These are phyloP conservation scores for Dorcus hopei DNA, from an alignment of 2,888 invertebrate species.

Conservation along the genomic window DNA sequence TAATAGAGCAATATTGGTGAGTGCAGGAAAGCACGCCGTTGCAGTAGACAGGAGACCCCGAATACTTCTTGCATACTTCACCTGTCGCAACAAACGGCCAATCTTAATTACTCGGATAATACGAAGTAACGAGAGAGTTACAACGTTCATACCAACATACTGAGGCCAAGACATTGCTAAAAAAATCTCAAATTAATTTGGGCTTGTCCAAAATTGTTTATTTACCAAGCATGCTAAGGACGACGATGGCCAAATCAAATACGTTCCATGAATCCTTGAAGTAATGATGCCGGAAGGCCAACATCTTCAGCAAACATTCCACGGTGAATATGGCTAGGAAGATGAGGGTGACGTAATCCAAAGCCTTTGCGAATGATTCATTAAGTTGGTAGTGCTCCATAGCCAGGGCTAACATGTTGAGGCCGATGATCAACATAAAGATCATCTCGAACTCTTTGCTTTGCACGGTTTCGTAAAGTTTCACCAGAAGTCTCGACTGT, in stretches of 20 bases:
- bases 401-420: conserved; percentile 99
- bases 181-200: background rate
- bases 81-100: conserved; percentile 93
- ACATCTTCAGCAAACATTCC: conserved; percentile 97
- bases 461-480: conserved; percentile 95
- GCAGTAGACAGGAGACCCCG: conserved; percentile 94
- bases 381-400: conserved; percentile 94
- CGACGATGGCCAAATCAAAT: conserved; percentile 98
- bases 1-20: conserved; percentile 97
- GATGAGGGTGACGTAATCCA: conserved; percentile 93
- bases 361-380: conserved; percentile 76
- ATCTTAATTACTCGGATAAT: conserved; percentile 98
- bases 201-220: background rate
- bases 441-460: conserved; percentile 99
- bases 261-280: conserved; percentile 99
- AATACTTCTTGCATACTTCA: conserved; percentile 98
- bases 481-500: conserved; percentile 94
- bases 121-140: conserved; percentile 95
- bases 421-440: conserved; percentile 97
- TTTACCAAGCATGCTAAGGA: conserved; percentile 95
- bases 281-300: conserved; percentile 96
- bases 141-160: conserved; percentile 95
- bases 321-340: conserved; percentile 98
- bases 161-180: conserved; percentile 93
- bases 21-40: conserved; percentile 97